These are phyloP conservation scores for Malurus leucopterus DNA, from an alignment of 2,797 vertebrate genomes.

Conservation along the genomic window DNA sequence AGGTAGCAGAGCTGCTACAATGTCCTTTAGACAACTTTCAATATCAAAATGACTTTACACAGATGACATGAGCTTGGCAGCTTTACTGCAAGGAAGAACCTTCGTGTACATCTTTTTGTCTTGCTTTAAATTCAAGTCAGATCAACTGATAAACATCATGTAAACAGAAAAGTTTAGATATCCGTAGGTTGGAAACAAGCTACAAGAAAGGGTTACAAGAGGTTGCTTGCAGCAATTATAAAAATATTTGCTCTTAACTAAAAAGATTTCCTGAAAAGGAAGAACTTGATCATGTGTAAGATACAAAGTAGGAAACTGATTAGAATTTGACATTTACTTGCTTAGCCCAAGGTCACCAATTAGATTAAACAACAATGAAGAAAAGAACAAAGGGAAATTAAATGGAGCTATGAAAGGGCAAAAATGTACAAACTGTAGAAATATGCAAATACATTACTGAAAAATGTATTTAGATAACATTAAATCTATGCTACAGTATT, in stretches of 20 bases:
- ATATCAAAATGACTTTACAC: background rate
- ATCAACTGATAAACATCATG: background rate
- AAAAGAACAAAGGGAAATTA: background rate
- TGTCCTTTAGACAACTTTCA: background rate
- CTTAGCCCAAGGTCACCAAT: background rate
- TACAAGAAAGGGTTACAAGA: background rate
- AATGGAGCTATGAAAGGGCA: background rate
- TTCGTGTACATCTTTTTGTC: background rate
- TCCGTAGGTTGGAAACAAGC: background rate
- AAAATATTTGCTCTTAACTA: background rate
- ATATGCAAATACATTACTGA: background rate
- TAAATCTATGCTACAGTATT: background rate
- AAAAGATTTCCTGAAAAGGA: constrained; percentile 3
- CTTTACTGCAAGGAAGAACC: background rate
- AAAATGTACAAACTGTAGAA: background rate
- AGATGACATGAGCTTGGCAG: background rate
- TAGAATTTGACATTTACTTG: constrained; percentile 22
- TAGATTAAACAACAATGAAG: constrained; percentile 1
- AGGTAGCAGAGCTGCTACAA: background rate
- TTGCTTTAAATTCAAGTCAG: background rate
- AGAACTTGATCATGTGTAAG: background rate
- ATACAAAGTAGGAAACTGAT: constrained; percentile 9
- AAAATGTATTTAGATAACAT: background rate
- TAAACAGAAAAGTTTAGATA: background rate
- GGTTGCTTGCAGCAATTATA: background rate